Base-by-base conservation (phyloP, 23 tunicate species). In the Ciona savignyi region DNA sequence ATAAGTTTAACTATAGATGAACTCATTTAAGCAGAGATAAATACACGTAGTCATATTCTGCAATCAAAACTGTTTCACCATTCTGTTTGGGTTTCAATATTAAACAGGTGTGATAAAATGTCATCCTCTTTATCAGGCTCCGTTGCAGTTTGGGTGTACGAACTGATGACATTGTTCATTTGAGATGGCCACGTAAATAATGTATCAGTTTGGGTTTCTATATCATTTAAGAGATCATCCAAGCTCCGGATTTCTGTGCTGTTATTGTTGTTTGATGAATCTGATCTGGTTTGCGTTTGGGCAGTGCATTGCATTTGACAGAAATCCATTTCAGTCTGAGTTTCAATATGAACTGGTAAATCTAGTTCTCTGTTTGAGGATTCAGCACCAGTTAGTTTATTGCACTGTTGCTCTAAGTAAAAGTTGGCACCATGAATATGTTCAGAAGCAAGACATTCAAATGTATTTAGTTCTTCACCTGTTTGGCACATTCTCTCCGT, bases 191-290 rank as follows among this genome's bases (percentile, higher is more conserved):
- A 68, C 35, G 35, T 25, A 68, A 68, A 30, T 3, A 68, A 30
- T 3, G 29, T 4, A 28, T 68, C 73, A 27, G 73, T 68, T 30
- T 68, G 73, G 25, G 73, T 68, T 68, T 68, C 73, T 4, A 30
- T 68, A 22, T 68, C 29, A 42, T 68, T 68, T 28, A 68, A 68
- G 3, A 68, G 29, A 9, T 23, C 35, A 68, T 68, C 73, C 22
- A 68, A 68, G 6, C 30, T 68, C 11, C 30, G 11, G 19, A 68
- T 25, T 4, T 68, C 73, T 4, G 42, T 42, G 15, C 56, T 42
- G 56, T 42, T 42, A 15, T 9, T 42, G 9, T 15, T 15, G 15
- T 15, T 6, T 15, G 9, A 9, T 6, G 56, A 6, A 42, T 15
- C 15, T 6, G 56, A 6, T 15, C 15, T 42, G 35, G 73, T 68